Evolutionary conservation across 1,140 invertebrate species (phyloP).

Genomic region (Trypoxylus dichotomus): DNA sequence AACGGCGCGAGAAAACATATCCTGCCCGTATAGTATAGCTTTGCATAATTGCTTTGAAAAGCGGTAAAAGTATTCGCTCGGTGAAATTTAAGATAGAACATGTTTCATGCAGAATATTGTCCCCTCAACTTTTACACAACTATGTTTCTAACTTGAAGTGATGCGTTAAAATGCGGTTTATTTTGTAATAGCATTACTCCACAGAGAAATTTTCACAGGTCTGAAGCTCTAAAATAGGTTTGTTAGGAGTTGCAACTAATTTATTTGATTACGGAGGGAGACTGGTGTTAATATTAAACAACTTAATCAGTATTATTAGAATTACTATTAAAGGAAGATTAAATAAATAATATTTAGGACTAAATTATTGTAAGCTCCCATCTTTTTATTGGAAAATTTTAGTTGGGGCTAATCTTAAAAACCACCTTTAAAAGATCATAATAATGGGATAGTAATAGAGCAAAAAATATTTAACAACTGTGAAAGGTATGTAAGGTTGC

Average conservation of each 20-base stretch:
- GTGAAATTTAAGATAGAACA: not conserved
- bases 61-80: not conserved
- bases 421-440: too few relatives aligned
- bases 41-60: not conserved
- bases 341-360: too few relatives aligned
- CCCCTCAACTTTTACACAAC: not conserved
- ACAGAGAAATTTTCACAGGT: not conserved
- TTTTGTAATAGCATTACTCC: not conserved
- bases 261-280: not conserved
- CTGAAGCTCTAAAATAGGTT: not conserved
- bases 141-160: not conserved
- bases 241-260: not conserved
- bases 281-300: not conserved
- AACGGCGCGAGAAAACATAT: not conserved
- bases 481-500: too few relatives aligned
- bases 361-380: too few relatives aligned
- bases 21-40: not conserved
- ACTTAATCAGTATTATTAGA: not conserved
- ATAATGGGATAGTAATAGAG: too few relatives aligned
- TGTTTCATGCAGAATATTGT: not conserved
- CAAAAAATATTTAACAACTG: too few relatives aligned
- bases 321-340: too few relatives aligned
- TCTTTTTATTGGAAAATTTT: too few relatives aligned
- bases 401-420: too few relatives aligned
- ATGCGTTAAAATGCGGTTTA: not conserved